Evolutionary conservation across 2,888 invertebrate species (phyloP), one percentile per base, ranked within the genome.

Genomic region (Eledone cirrhosa): DNA sequence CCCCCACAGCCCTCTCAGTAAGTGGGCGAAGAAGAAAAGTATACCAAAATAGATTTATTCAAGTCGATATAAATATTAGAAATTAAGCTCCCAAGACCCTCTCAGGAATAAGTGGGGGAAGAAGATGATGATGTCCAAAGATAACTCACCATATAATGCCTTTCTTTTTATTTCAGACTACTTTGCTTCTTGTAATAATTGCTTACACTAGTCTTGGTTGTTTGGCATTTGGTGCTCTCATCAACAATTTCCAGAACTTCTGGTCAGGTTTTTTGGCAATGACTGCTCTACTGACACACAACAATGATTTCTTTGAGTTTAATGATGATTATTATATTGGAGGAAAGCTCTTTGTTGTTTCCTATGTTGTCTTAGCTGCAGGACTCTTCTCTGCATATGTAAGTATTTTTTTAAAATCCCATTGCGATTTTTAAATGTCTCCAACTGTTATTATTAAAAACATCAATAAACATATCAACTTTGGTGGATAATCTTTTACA

Each of bases 311-410:
- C 19, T 41, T 78, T 16, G 82, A 85, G n/a, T 77, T 84, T 29
- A 81, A 83, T 14, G 76, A 79, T 3, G 67, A 82, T 53, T 79
- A 81, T 41, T 77, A 80, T 13, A 74, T 81, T 1, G 84, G 85
- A 74, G 80, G 81, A n/a, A 77, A 79, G 29, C 63, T 89, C 8
- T 87, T 87, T 78, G 75, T 88, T 8, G 80, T 88, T 67, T 82
- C 84, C 67, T 86, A 86, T 80, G 80, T 84, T 24, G 82, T 88
- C n/a, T 85, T 89, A 79, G 86, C 82, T 1, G 80, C 84, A 29
- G 89, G 88, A 48, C 82, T 88, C n/a, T 82, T 89, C 48, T 83
- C 85, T 1, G 82, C 86, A n/a, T 90, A 90, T 83, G 89, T 90
- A 85, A 89, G 89, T 87, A 33, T 33, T 14, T 22, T 31, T 31